phyloP scores from a whole-genome alignment of 2,113 vertebrate species.

The Seriola quinqueradiata region DNA sequence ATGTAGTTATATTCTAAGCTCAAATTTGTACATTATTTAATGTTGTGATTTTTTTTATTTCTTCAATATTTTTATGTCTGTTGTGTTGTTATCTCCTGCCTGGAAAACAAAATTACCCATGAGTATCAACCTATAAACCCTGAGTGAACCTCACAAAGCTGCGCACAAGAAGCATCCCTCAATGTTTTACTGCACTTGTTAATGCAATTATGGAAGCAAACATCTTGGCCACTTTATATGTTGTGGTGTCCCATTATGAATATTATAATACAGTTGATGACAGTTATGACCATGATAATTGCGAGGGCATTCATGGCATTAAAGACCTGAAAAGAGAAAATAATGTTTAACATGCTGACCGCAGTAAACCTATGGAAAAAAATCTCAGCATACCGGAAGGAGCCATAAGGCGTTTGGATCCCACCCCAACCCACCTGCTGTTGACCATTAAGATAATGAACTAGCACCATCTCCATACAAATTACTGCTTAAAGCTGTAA shows the following conservation, averaged over 20 bases:
- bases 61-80: neutral
- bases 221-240: neutral
- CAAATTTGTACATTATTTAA: neutral
- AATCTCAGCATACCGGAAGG: slow-evolving; percentile 33
- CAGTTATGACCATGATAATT: slow-evolving; percentile 25
- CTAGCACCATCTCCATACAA: slow-evolving; percentile 73
- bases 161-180: slow-evolving; percentile 1
- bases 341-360: neutral
- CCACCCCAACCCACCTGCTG: slow-evolving; percentile 64
- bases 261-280: slow-evolving; percentile 25
- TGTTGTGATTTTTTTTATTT: neutral
- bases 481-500: slow-evolving; percentile 73
- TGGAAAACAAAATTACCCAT: slow-evolving; percentile 7
- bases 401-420: slow-evolving; percentile 46
- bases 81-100: neutral
- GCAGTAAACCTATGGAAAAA: neutral
- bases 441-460: slow-evolving; percentile 79
- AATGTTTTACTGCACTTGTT: slow-evolving; percentile 25
- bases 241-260: slow-evolving; percentile 13
- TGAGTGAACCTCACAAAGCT: slow-evolving; percentile 31
- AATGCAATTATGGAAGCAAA: slow-evolving; percentile 34
- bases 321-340: slow-evolving; percentile 18
- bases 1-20: neutral
- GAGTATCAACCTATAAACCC: slow-evolving; percentile 16
- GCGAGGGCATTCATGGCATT: slow-evolving; percentile 7